Base-by-base conservation (phyloP, 2,797 vertebrate species). In the Megalops cyprinoides region DNA sequence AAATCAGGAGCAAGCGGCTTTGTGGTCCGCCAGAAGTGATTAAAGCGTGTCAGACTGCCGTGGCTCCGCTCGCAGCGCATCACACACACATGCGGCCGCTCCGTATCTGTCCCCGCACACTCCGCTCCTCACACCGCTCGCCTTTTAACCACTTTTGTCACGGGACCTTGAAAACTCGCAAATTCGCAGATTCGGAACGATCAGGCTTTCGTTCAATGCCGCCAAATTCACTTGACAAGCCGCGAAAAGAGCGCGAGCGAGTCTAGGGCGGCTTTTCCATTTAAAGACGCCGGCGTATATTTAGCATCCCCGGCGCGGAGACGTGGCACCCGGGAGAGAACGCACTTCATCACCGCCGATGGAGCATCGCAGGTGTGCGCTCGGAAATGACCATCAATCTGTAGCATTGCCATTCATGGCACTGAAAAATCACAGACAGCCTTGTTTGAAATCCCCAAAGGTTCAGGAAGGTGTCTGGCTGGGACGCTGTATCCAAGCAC, bases 141-240 rank as follows among this genome's bases (percentile, higher is more conserved):
- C 31, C 2, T 9, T 53, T 53, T 76, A 39, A 76, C 34, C 69
- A 39, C 9, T 76, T 77, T 79, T 82, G 69, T 58, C 77, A 67
- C 49, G 51, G 48, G 44, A 49, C 78, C 79, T 60, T 23, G 62
- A 77, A 74, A 80, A 28, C 56, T 15, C 28, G 4, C 1, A 9
- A 34, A 34, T 34, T 37, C 18, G 60, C 60, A 83, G 81, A 80
- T 42, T 8, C 78, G 75, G 1, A 28, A 74, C 65, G 79, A 55
- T 67, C 79, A 53, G 6, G 3, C 28, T 37, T 6, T 46, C 44
- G 56, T 71, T 78, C 85, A 74, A 71, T n/a, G 51, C 39, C 0
- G 42, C 81, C 76, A 85, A 81, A 81, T 84, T 81, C 48, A 25
- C 82, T 80, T 84, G 82, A 79, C 83, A 81, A n/a, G 81, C 60